Percentiles rank a stretch among this genome's conserved stretches.
Conservation (phyloP, 2,888 invertebrate species). For the Leptinotarsa rubiginosa region DNA sequence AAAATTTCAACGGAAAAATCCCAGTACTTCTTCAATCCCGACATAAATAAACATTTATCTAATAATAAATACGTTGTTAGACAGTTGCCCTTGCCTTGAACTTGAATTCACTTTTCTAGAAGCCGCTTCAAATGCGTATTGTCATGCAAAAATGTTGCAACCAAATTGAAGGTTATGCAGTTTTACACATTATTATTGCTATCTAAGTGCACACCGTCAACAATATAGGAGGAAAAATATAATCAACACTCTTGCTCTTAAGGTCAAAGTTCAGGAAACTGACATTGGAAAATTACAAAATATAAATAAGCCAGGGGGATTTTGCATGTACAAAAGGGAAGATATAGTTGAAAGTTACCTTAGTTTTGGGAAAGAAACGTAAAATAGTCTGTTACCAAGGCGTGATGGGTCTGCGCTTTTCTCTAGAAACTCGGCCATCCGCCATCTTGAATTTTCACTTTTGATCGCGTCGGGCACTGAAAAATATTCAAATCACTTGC, state of each 20-base stretch:
- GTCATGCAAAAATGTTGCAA: constrained; percentile 37
- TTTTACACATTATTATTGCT: constrained; percentile 12
- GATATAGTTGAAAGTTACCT: constrained; percentile 54
- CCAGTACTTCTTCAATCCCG: constrained; percentile 28
- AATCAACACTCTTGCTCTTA: constrained; percentile 47
- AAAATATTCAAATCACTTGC: constrained; percentile 31
- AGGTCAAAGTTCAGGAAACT: constrained; percentile 61
- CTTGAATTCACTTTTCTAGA: constrained; percentile 61
- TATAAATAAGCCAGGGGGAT: background rate
- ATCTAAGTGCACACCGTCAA: constrained; percentile 23
- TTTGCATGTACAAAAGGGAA: constrained; percentile 28
- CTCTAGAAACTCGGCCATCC: constrained; percentile 60
- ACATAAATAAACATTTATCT: constrained; percentile 52
- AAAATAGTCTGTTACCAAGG: constrained; percentile 59
- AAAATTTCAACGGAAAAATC: constrained; percentile 37
- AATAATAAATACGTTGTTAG: constrained; percentile 52
- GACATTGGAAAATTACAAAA: constrained; percentile 25
- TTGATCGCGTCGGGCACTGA: constrained; percentile 56
- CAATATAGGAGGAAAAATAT: constrained; percentile 28
- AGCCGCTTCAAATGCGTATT: constrained; percentile 34
- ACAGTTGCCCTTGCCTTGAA: constrained; percentile 62
- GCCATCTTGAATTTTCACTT: constrained; percentile 69
- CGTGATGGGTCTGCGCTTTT: constrained; percentile 58
- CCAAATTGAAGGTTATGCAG: background rate
- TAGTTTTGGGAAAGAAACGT: constrained; percentile 50